Evolutionary conservation across 2,888 invertebrate genomes (phyloP), one percentile per base, ranked within the genome.

Genomic region (Acanthoscelides obtectus): DNA sequence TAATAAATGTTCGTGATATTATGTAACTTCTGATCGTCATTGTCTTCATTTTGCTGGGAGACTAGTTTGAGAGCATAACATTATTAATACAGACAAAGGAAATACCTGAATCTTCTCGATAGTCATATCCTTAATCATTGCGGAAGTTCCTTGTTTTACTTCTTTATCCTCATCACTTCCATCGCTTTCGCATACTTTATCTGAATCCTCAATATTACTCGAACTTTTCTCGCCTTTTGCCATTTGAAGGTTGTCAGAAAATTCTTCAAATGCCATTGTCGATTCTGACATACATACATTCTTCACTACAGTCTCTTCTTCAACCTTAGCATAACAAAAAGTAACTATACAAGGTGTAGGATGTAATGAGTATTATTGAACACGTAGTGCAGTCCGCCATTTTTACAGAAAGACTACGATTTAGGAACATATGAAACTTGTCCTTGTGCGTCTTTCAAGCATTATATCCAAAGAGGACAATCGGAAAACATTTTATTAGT

Each of bases 241-340:
- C 22, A 25, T 68, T 22, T 68, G 22, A 22, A 22, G 5, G 17
- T 8, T 22, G 3, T 22, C 22, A 12, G 22, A 25, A 20, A 68
- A 68, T 22, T 68, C 68, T 25, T 22, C 68, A 19, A 22, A 22
- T 68, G n/a, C 19, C 22, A 12, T 68, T 68, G 68, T 45, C 45
- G 17, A 45, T 45, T 45, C 45, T 45, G 45, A 12, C 45, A 45
- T 1, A 1, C 17, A 1, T 12, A 12, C 1, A 17, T 6, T 45
- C 17, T 17, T 45, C 45, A 45, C 45, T 45, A 12, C 8, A 45
- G 12, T 45, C 45, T 45, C 12, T 17, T 45, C 45, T 45, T 45
- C 45, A 1, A 1, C 45, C 45, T 45, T 6, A 17, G 17, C 12
- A 45, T 45, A 45, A 17, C 1, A 45, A 12, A 45, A 45, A 45